Base-by-base conservation (phyloP, 2,113 vertebrate genomes). In the Romanogobio albipinnatus region DNA sequence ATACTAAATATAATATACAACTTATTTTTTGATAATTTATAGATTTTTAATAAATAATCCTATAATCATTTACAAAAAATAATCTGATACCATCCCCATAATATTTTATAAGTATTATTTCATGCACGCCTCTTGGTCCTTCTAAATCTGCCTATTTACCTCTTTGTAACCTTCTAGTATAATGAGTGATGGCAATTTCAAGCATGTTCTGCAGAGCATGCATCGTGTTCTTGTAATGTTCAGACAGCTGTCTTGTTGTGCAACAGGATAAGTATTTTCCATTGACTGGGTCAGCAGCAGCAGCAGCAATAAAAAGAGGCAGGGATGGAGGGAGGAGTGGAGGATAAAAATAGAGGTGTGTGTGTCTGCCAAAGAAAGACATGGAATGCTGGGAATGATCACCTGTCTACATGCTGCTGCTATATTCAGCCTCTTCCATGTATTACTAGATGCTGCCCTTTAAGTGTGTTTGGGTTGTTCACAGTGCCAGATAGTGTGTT, bases 341-440 rank as follows among this genome's bases (percentile, higher is more conserved):
- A 70, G 43, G 58, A 64, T 87, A 89, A 83, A 89, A 86, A 88
- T 89, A 89, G 88, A 81, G 80, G 76, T 68, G 66, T 80, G 45
- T 82, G 64, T 47, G 56, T 13, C 36, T 85, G 80, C 87, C 85
- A 83, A 82, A 84, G 43, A 86, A 81, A 81, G 70, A 73, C 49
- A 75, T 74, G 74, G 80, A 87, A 85, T 78, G 53, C 71, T 29
- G 78, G 45, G 62, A 76, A 85, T 59, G 45, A 82, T 77, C 39
- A 73, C 61, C 74, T 59, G 49, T 17, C 78, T 82, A 51, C 75
- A 43, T 39, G 26, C 36, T 71, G 83, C 33, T 51, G 58, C 58
- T 59, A 56, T 33, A 64, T 49, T 77, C 29, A 70, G 62, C 66
- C 17, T 79, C n/a, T 22, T 68, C 59, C 15, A 19, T 64, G 43